These are phyloP conservation scores for Eupithecia abbreviata DNA, from an alignment of 2,888 invertebrate species.

Conservation along the genomic window DNA sequence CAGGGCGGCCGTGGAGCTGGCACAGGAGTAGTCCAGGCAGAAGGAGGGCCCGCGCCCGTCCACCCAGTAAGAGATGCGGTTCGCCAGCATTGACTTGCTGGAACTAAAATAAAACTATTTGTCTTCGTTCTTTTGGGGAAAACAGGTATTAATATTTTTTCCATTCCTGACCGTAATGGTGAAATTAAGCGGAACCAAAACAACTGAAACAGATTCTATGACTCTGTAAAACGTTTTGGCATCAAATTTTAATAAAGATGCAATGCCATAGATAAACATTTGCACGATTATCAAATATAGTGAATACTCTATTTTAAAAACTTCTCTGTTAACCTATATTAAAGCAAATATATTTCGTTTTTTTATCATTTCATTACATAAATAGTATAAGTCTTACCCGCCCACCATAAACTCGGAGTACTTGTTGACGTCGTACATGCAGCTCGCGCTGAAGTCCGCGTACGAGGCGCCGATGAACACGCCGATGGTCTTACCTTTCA, in stretches of 20 bases:
- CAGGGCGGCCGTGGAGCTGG: conserved; percentile 61
- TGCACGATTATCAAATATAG: too few relatives aligned
- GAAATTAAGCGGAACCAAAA: neutral
- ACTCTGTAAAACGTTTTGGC: neutral
- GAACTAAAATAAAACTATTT: conserved; percentile 45
- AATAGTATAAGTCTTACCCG: conserved; percentile 42
- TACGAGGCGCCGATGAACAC: conserved; percentile 52
- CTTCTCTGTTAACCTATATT: too few relatives aligned
- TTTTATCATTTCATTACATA: neutral
- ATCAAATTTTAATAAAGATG: neutral
- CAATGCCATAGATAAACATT: neutral
- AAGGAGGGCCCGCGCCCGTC: conserved; percentile 66
- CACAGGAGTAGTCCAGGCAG: conserved; percentile 57
- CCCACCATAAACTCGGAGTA: conserved; percentile 41
- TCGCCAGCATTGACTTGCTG: conserved; percentile 66
- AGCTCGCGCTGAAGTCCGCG: conserved; percentile 40
- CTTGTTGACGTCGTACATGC: conserved; percentile 35
- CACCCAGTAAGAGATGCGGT: conserved; percentile 70
- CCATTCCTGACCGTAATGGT: too few relatives aligned
- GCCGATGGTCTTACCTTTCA: conserved; percentile 45
- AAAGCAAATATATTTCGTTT: too few relatives aligned
- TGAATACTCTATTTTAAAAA: too few relatives aligned
- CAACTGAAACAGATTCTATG: neutral
- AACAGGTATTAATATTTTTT: too few relatives aligned
- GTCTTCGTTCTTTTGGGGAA: too few relatives aligned